Evolutionary conservation across 2,888 invertebrate genomes (phyloP).

Genomic region (Unio pictorum): DNA sequence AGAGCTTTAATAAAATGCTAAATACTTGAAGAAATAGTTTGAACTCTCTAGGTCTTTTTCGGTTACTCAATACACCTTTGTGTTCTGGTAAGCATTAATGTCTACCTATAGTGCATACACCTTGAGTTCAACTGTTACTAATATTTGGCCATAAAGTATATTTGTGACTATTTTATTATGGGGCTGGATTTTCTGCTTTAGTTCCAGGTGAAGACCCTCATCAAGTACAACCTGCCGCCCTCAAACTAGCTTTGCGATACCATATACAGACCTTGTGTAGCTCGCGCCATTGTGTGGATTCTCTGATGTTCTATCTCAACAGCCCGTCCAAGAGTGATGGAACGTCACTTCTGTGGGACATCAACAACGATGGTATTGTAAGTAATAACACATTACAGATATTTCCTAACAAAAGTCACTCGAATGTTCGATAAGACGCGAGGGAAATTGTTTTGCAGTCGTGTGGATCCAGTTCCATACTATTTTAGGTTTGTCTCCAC

Average conservation of each 20-base stretch:
- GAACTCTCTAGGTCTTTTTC: too few species aligned
- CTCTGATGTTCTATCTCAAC: conserved; percentile 74
- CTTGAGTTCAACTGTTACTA: too few species aligned
- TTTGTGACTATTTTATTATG: background rate
- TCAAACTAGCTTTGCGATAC: conserved; percentile 73
- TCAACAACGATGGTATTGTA: conserved; percentile 74
- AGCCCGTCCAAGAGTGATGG: conserved; percentile 73
- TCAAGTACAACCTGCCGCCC: conserved; percentile 69
- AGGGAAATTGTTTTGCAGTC: too few species aligned
- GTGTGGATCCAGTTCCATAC: too few species aligned
- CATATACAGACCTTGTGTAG: conserved; percentile 73
- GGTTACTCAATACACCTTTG: too few species aligned
- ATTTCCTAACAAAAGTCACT: background rate
- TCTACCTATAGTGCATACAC: too few species aligned
- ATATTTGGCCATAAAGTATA: too few species aligned
- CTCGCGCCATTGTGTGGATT: conserved; percentile 73
- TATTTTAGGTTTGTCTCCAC: too few species aligned
- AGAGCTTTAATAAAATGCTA: too few species aligned
- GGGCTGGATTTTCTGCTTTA: conserved; percentile 9
- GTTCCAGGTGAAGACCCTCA: conserved; percentile 54
- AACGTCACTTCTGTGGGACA: conserved; percentile 74
- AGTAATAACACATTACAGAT: conserved; percentile 18
- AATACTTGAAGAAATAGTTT: too few species aligned
- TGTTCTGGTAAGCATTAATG: too few species aligned
- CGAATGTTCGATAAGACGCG: too few species aligned